Percentiles rank a stretch among this genome's conserved stretches.
These are phyloP conservation scores for Anniella stebbinsi DNA, from an alignment of 2,797 vertebrate genomes.

Conservation along the genomic window DNA sequence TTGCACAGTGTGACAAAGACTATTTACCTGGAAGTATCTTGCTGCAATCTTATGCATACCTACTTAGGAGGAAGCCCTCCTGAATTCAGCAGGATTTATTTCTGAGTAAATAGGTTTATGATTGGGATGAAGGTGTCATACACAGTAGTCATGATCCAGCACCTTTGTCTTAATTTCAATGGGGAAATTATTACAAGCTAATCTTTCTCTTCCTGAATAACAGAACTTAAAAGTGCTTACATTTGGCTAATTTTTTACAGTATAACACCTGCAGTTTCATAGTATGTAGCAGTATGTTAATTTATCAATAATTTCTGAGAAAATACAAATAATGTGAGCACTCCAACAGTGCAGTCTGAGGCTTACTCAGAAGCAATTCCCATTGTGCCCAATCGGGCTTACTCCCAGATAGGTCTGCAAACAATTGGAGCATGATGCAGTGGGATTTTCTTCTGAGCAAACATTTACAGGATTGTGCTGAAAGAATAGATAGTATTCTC, in stretches of 20 bases:
- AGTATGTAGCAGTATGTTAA: background rate
- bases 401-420: background rate
- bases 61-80: background rate
- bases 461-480: background rate
- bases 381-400: background rate
- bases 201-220: background rate
- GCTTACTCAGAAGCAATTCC: background rate
- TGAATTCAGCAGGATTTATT: background rate
- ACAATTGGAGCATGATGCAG: background rate
- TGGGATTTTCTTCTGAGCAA: background rate
- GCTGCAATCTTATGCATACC: background rate
- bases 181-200: background rate
- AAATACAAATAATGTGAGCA: background rate
- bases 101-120: background rate
- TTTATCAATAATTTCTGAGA: background rate
- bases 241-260: constrained; percentile 23
- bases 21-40: background rate
- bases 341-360: background rate
- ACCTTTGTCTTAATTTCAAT: background rate
- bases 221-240: background rate
- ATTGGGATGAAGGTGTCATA: background rate
- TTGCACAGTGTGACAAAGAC: background rate
- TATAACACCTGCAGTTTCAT: background rate
- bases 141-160: background rate
- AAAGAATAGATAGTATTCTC: too few relatives aligned